These are phyloP conservation scores for Chouioia cunea DNA, from an alignment of 2,888 invertebrate genomes.

Conservation along the genomic window DNA sequence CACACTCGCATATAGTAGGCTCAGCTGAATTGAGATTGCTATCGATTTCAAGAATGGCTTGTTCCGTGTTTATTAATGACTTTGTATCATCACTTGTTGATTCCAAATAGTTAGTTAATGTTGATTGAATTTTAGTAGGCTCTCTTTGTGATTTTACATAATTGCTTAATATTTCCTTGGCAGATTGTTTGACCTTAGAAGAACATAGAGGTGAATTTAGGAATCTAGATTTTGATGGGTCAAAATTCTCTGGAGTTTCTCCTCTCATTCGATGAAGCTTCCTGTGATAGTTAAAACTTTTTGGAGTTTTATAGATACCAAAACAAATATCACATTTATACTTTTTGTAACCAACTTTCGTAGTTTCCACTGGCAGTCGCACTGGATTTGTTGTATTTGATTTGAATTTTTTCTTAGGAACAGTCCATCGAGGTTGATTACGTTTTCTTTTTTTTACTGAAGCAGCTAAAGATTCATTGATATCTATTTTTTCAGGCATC, in stretches of 20 bases:
- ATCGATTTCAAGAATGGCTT: background rate
- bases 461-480: constrained; percentile 31
- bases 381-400: background rate
- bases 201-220: constrained; percentile 50
- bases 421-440: constrained; percentile 42
- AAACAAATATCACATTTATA: constrained; percentile 52
- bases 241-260: constrained; percentile 55
- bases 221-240: constrained; percentile 48
- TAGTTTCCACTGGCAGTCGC: background rate
- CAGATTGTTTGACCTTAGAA: constrained; percentile 8
- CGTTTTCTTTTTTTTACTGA: constrained; percentile 43
- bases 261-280: constrained; percentile 49
- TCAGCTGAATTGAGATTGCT: constrained; percentile 6
- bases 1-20: constrained; percentile 54
- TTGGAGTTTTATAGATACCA: constrained; percentile 46
- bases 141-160: constrained; percentile 21
- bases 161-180: constrained; percentile 13
- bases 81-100: background rate
- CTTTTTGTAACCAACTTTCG: background rate
- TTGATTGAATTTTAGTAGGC: constrained; percentile 22
- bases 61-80: no score
- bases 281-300: constrained; percentile 47
- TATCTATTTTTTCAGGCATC: background rate
- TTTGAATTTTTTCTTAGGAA: constrained; percentile 32
- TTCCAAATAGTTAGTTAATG: constrained; percentile 24